Conservation (phyloP, 1,140 invertebrate species). For the Mycetomoellerius zeteki region DNA sequence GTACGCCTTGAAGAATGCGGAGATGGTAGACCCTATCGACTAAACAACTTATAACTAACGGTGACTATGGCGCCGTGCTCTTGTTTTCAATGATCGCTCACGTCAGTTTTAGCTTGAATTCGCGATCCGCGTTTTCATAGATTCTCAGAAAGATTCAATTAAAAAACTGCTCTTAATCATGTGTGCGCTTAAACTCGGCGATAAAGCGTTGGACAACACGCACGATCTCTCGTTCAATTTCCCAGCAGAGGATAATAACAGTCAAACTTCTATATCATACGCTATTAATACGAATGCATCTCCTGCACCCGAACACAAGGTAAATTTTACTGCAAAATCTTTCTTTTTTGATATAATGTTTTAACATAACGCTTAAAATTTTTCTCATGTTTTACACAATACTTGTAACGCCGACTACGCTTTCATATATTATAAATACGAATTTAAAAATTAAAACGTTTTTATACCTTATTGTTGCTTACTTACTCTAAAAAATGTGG, state of each 20-base stretch:
- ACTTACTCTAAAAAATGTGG: no score
- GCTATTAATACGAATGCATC: neutral
- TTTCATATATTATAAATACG: neutral
- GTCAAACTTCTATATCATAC: neutral
- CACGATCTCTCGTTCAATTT: neutral
- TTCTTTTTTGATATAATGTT: constrained; percentile 3
- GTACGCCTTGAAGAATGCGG: constrained; percentile 1
- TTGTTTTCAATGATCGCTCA: constrained; percentile 41
- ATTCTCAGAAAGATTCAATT: neutral
- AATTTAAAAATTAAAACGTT: neutral
- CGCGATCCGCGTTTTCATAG: constrained; percentile 17
- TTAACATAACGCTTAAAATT: neutral
- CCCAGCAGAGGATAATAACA: neutral
- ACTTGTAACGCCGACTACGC: neutral
- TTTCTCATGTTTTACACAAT: neutral
- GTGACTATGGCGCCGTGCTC: constrained; percentile 32
- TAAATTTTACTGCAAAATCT: neutral
- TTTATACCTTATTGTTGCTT: neutral
- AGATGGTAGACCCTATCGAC: constrained; percentile 19
- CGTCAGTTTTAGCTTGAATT: constrained; percentile 19
- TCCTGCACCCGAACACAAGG: constrained; percentile 5
- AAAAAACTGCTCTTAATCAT: constrained; percentile 6
- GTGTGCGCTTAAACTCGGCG: neutral
- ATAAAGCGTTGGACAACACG: neutral
- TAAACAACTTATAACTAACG: constrained; percentile 41